Conservation (phyloP, 2,888 invertebrate genomes). For the Cordilura impudica region DNA sequence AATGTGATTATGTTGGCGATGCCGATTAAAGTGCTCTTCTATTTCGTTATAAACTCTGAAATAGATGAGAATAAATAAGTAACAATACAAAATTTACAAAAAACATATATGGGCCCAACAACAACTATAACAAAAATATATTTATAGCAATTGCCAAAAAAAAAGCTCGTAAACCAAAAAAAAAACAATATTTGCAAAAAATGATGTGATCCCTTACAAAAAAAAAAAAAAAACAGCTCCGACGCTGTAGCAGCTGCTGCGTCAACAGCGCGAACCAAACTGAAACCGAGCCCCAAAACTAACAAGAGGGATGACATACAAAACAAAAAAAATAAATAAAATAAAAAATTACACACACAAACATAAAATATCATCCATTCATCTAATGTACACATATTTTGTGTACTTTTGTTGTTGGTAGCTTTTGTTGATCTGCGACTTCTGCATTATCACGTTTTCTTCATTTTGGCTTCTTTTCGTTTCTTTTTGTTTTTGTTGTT, state of each 20-base stretch:
- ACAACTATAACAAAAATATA: neutral
- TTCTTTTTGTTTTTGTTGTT: conserved; percentile 37
- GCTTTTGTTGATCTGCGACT: conserved; percentile 28
- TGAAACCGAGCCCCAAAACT: conserved; percentile 37
- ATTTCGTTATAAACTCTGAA: conserved; percentile 70
- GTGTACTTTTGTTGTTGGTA: neutral
- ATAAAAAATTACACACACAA: neutral
- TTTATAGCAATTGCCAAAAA: neutral
- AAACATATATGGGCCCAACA: conserved; percentile 32
- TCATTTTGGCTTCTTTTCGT: conserved; percentile 11
- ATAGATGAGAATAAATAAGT: conserved; percentile 68
- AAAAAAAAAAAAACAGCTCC: neutral
- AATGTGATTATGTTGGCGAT: neutral
- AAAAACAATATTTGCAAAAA: neutral
- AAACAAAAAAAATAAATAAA: neutral
- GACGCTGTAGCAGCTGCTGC: neutral
- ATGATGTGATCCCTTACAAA: conserved; percentile 17
- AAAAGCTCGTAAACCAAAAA: neutral
- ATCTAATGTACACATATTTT: neutral
- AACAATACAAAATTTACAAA: conserved; percentile 7
- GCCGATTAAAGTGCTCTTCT: conserved; percentile 56
- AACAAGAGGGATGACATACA: conserved; percentile 26
- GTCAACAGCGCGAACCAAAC: neutral
- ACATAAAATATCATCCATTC: conserved; percentile 17
- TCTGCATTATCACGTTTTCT: conserved; percentile 60